Evolutionary conservation across 2,888 invertebrate genomes (phyloP).

Genomic region (Eristalinus aeneus): DNA sequence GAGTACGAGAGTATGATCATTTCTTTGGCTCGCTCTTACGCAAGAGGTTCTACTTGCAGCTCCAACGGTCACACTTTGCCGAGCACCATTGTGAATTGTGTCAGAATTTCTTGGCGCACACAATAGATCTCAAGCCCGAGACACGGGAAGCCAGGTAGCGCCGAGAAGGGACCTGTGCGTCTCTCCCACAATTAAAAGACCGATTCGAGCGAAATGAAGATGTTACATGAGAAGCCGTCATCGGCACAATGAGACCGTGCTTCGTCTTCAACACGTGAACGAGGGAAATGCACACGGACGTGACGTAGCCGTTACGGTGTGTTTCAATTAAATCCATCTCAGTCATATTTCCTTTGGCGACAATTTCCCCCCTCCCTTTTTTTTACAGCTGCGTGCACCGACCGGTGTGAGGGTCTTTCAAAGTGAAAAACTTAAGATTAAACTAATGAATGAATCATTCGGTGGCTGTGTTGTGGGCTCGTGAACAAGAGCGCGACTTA

Average conservation of each 20-base stretch:
- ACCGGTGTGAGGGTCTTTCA: not conserved
- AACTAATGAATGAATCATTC: not conserved
- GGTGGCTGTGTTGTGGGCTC: not conserved
- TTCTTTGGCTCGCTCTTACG: slow-evolving; percentile 20
- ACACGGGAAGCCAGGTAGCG: slow-evolving; percentile 17
- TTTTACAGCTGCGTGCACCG: not conserved
- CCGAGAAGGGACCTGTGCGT: not conserved
- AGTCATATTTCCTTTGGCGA: not conserved
- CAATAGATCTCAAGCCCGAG: slow-evolving; percentile 31
- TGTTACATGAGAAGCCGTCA: slow-evolving; percentile 34
- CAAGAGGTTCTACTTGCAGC: slow-evolving; percentile 43
- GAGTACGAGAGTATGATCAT: not conserved
- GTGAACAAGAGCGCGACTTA: not conserved
- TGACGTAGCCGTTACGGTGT: not conserved
- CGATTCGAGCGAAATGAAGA: slow-evolving; percentile 35
- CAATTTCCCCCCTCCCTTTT: not conserved
- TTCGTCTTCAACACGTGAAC: not conserved
- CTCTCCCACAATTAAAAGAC: slow-evolving; percentile 28
- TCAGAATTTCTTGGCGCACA: slow-evolving; percentile 46
- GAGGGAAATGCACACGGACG: not conserved
- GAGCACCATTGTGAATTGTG: slow-evolving; percentile 61
- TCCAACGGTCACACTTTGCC: slow-evolving; percentile 57
- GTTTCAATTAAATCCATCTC: not conserved
- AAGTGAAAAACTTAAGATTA: not conserved
- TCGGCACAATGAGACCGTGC: slow-evolving; percentile 17